Conservation (phyloP, 92 coral and sea anemone species). For the Porites cylindrica region DNA sequence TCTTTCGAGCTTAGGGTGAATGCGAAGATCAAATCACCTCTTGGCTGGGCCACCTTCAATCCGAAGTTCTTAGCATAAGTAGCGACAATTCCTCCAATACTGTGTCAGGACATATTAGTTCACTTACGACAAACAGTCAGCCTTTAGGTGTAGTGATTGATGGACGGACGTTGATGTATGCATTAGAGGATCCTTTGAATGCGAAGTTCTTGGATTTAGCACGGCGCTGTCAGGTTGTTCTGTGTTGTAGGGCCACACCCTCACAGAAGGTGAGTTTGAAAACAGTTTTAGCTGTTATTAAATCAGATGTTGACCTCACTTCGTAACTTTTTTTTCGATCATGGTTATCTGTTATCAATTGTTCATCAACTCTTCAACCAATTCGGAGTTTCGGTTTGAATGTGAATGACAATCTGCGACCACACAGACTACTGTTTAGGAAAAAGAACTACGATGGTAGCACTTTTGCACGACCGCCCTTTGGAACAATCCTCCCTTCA, state of each 20-base stretch:
- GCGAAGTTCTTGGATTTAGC: conserved; percentile 86
- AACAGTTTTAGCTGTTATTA: neutral
- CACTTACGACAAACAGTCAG: conserved; percentile 19
- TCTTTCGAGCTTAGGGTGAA: conserved; percentile 65
- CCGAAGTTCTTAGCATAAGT: conserved; percentile 28
- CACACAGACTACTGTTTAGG: too few species aligned
- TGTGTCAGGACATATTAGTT: conserved; percentile 49
- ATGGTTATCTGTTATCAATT: too few species aligned
- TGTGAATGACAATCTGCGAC: too few species aligned
- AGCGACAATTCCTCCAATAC: conserved; percentile 61
- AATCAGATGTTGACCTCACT: neutral
- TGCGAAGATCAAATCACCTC: conserved; percentile 87
- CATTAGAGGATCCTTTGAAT: conserved; percentile 88
- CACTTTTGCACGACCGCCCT: too few species aligned
- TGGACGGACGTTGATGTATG: conserved; percentile 89
- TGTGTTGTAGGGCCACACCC: conserved; percentile 98
- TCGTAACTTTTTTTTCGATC: too few species aligned
- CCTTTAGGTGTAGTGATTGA: conserved; percentile 87
- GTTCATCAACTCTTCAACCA: too few species aligned
- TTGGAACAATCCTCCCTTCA: too few species aligned
- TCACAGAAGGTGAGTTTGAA: conserved; percentile 87
- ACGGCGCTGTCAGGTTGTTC: conserved; percentile 90
- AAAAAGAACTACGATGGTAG: too few species aligned
- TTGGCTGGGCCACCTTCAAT: conserved; percentile 73
- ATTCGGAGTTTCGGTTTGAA: too few species aligned